Evolutionary conservation across 53 echinoderm and acorn worm species (phyloP), one percentile per base, ranked within the genome.

Genomic region (Arbacia lixula): DNA sequence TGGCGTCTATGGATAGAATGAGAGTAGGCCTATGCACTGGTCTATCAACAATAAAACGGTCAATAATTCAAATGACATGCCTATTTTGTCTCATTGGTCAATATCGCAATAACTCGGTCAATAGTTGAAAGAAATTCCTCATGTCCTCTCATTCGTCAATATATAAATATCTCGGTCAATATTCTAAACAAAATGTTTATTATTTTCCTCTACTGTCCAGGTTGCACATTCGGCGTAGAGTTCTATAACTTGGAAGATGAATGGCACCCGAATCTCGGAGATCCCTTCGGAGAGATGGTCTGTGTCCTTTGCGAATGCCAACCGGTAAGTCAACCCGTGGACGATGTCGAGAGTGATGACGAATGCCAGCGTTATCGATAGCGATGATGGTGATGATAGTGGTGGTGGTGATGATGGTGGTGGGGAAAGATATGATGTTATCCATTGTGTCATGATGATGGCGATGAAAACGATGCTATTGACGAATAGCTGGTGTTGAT

Each of bases 211-310:
- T 57, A 29, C 43, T 41, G 17, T 74, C 30, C 88, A 97, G 98
- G 98, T 54, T 97, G 98, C 60, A 94, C 90, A 21, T 97, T 97
- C 68, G 94, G 92, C 33, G 90, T 84, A 27, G 92, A 94, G 14
- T 94, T 90, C 60, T 97, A 91, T 66, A 89, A 88, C 10, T 76
- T 97, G 12, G 94, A 90, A 36, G 68, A 76, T 30, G 92, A 83
- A 25, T 97, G 94, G 94, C 93, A 94, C 52, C 98, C 98, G 9
- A 81, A 90, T 38, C 88, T 97, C 31, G 93, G 93, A 5, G 83
- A 75, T 9, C 83, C 82, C 3, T 93, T 94, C 36, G 93, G 93
- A 31, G 98, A 93, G 55, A 94, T 97, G 94, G 90, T 86, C 10
- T 97, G 98, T 77, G 76, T 94, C 77, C 34, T 94, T 51, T 97